Evolutionary conservation across 2,888 invertebrate species (phyloP), one percentile per base, ranked within the genome.

Genomic region (Asteroscopus sphinx): DNA sequence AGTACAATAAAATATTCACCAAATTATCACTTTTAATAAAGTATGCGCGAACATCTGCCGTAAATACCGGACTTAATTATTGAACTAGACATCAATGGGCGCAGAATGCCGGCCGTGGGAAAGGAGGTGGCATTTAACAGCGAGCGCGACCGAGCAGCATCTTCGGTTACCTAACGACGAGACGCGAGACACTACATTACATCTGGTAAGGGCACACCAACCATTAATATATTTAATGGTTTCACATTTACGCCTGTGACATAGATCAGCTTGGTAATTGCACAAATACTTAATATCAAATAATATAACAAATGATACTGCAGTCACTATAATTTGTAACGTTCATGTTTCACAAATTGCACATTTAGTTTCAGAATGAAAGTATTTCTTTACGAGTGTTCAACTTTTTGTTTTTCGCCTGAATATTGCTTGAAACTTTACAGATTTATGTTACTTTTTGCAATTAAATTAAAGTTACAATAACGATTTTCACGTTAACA

Each of bases 41-140:
- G 11, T 44, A 61, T 69, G 69, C 52, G 58, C 45, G 66, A 53
- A 52, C 61, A 68, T 57, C 55, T 54, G 64, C 56, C 71, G 76
- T 79, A 80, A 82, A 82, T 75, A 79, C 61, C 73, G 75, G 69
- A 76, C 76, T 81, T 83, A 85, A 85, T 85, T 81, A 84, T 83
- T 86, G 86, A 87, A 89, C 83, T 87, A 87, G 86, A 87, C 81
- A 83, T 75, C 81, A 87, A 82, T 85, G 68, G 65, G 74, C 79
- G 62, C 73, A 83, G 81, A 86, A 83, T 81, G 75, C 73, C 78
- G 79, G 80, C 77, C 89, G 91, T 91, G 91, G 88, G 90, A 91
- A 91, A 76, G 70, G 66, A 70, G 81, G 61, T 85, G 88, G 82
- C 85, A 89, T 89, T 90, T 89, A 80, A 59, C 68, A 51, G 66